phyloP scores from a whole-genome alignment of 2,888 invertebrate species.

The Trachelus tabidus region DNA sequence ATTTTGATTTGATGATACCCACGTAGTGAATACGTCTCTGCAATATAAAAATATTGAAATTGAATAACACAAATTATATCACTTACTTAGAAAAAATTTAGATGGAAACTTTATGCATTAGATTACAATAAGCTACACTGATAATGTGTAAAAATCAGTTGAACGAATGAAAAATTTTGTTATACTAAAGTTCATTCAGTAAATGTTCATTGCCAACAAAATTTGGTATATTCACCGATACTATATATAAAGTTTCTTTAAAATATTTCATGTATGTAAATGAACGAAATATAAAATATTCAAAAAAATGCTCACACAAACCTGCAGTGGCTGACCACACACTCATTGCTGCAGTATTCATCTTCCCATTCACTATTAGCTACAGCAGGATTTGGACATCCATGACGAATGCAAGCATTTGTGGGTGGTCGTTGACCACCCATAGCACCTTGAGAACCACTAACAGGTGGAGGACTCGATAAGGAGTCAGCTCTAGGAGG shows the following conservation, averaged over 20 bases:
- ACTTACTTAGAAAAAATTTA: too few species aligned
- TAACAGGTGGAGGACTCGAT: slow-evolving; percentile 57
- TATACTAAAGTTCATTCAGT: too few species aligned
- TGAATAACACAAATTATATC: neutral
- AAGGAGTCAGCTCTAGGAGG: slow-evolving; percentile 54
- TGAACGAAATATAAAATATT: slow-evolving; percentile 10
- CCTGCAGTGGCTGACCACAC: slow-evolving; percentile 96
- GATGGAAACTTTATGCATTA: too few species aligned
- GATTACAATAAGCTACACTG: too few species aligned
- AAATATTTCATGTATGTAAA: neutral
- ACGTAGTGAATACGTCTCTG: slow-evolving; percentile 92
- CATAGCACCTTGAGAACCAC: slow-evolving; percentile 46
- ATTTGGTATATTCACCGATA: too few species aligned
- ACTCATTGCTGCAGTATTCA: slow-evolving; percentile 97
- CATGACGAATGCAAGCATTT: slow-evolving; percentile 83
- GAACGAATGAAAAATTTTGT: too few species aligned
- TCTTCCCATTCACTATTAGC: slow-evolving; percentile 96
- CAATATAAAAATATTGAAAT: slow-evolving; percentile 27
- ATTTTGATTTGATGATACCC: slow-evolving; percentile 88
- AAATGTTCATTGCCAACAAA: too few species aligned
- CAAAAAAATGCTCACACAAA: slow-evolving; percentile 60
- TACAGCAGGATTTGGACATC: slow-evolving; percentile 91
- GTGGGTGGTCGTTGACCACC: slow-evolving; percentile 52
- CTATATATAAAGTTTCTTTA: too few species aligned
- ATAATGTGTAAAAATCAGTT: too few species aligned